Evolutionary conservation across 2,113 vertebrate species (phyloP).

Genomic region (Maccullochella peelii): DNA sequence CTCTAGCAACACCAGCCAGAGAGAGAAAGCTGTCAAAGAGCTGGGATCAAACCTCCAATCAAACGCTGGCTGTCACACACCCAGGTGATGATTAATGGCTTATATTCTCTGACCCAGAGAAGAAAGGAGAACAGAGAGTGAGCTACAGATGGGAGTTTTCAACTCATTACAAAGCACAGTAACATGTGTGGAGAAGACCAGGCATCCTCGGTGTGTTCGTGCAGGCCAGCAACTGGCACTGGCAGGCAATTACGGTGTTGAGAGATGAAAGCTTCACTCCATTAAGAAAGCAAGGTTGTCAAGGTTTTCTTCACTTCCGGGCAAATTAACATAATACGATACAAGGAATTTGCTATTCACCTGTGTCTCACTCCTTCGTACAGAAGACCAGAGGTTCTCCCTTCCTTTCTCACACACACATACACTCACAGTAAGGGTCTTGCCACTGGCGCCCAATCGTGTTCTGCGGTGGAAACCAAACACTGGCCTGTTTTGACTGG

Average conservation of each 20-base stretch:
- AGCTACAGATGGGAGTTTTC: constrained; percentile 80
- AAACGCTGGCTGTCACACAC: constrained; percentile 76
- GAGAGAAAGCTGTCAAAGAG: constrained; percentile 77
- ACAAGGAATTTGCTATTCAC: constrained; percentile 65
- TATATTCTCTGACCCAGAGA: constrained; percentile 77
- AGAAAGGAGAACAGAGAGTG: constrained; percentile 73
- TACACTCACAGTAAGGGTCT: constrained; percentile 53
- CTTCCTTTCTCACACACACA: constrained; percentile 35
- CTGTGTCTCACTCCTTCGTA: constrained; percentile 54
- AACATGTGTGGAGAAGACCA: constrained; percentile 74
- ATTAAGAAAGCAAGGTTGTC: constrained; percentile 51
- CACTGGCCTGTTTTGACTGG: constrained; percentile 81
- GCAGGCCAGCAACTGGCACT: constrained; percentile 53
- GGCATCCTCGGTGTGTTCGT: constrained; percentile 57
- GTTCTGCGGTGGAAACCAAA: constrained; percentile 81
- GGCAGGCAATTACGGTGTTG: constrained; percentile 52
- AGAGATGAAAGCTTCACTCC: constrained; percentile 73
- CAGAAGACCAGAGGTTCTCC: constrained; percentile 53
- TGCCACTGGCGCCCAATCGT: constrained; percentile 71
- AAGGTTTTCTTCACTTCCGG: constrained; percentile 62
- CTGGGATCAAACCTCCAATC: constrained; percentile 78
- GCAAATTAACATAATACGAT: constrained; percentile 76
- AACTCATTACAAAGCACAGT: constrained; percentile 78
- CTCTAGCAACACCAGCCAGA: constrained; percentile 56
- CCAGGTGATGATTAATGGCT: constrained; percentile 85